Conservation (phyloP, 37 sponge, comb jelly and placozoan genomes). For the Beroe ovata region DNA sequence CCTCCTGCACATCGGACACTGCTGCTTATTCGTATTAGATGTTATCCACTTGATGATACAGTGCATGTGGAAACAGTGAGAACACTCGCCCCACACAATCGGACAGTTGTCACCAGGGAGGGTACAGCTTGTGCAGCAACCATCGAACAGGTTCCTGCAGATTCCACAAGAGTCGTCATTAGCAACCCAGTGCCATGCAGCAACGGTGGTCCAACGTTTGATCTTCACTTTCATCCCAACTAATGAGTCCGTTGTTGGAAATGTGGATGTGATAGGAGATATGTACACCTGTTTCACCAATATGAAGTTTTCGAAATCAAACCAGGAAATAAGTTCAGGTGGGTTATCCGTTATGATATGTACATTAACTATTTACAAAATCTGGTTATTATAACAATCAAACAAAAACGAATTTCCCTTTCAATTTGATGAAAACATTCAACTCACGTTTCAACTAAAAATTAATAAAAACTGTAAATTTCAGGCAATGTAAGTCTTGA, state of each 20-base stretch:
- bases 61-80: conserved; percentile 94
- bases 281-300: too few species aligned
- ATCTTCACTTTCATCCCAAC: conserved; percentile 69
- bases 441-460: too few species aligned
- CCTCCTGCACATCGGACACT: conserved; percentile 96
- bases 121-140: conserved; percentile 90
- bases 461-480: too few species aligned
- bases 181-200: conserved; percentile 95
- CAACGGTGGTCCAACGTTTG: conserved; percentile 86
- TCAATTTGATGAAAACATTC: too few species aligned
- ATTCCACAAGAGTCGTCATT: conserved; percentile 95
- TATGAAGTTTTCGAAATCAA: too few species aligned
- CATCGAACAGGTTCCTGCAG: conserved; percentile 89
- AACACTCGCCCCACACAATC: conserved; percentile 81
- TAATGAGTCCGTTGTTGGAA: too few species aligned
- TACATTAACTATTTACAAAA: too few species aligned
- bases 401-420: too few species aligned
- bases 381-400: too few species aligned
- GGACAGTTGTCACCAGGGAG: conserved; percentile 94
- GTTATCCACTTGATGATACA: conserved; percentile 96
- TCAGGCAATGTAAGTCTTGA: conserved; percentile 62
- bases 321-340: too few species aligned
- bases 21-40: conserved; percentile 80
- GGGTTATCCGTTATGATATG: too few species aligned
- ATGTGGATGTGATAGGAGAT: too few species aligned